Evolutionary conservation across 2,888 invertebrate species (phyloP).

Genomic region (Cephonodes hylas): DNA sequence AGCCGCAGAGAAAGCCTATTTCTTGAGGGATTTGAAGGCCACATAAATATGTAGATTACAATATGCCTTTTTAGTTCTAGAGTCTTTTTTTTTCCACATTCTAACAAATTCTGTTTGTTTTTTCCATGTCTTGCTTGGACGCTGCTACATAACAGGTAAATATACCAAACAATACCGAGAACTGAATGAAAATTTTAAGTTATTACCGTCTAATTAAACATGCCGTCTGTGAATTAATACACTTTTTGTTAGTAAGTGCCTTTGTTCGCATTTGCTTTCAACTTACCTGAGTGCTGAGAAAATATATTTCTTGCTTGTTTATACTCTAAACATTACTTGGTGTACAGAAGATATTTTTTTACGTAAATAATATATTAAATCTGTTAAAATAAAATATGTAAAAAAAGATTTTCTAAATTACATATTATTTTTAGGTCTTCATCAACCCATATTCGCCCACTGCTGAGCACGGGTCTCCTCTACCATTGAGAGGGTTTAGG

Average conservation of each 20-base stretch:
- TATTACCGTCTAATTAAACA: neutral
- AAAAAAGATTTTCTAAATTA: too few species aligned
- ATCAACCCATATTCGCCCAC: too few species aligned
- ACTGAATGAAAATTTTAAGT: neutral
- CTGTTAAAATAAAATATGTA: too few species aligned
- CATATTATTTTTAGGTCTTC: too few species aligned
- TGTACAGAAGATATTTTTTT: neutral
- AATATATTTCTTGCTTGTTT: neutral
- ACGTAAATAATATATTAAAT: too few species aligned
- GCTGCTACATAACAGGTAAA: constrained; percentile 18
- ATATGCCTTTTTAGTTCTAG: too few species aligned
- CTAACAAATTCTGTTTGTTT: constrained; percentile 3
- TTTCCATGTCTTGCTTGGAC: constrained; percentile 20
- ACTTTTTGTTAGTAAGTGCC: neutral
- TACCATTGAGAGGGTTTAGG: too few species aligned
- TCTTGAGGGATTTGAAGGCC: too few species aligned
- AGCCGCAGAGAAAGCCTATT: too few species aligned
- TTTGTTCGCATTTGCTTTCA: neutral
- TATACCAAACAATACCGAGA: neutral
- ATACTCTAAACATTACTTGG: neutral
- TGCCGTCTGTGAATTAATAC: neutral
- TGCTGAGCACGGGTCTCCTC: too few species aligned
- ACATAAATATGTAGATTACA: too few species aligned
- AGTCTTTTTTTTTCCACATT: neutral
- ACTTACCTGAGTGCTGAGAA: neutral